phyloP scores from a whole-genome alignment of 2,888 invertebrate species.

The Pollenia griseotomentosa region DNA sequence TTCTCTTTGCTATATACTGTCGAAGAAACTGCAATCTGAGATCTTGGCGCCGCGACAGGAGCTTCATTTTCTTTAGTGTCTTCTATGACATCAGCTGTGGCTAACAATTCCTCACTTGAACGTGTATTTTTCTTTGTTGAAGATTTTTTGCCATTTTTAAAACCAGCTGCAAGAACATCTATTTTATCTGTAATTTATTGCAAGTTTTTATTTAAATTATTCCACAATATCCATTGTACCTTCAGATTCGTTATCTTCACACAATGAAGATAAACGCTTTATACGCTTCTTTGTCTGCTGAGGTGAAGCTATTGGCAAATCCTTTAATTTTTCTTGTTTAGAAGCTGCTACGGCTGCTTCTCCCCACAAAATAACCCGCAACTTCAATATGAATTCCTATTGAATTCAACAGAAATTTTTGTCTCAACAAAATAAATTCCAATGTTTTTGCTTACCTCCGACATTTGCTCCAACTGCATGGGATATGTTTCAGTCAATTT shows the following conservation, averaged over 20 bases:
- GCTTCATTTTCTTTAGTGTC: neutral
- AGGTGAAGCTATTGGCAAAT: constrained; percentile 76
- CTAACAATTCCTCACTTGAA: constrained; percentile 76
- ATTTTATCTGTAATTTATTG: constrained; percentile 18
- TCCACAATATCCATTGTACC: constrained; percentile 47
- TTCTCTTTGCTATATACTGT: neutral
- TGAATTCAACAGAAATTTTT: constrained; percentile 2
- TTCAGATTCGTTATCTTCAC: constrained; percentile 77
- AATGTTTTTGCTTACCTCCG: constrained; percentile 72
- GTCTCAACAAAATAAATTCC: neutral
- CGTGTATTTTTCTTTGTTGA: constrained; percentile 72
- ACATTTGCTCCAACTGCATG: constrained; percentile 71
- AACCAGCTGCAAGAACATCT: neutral
- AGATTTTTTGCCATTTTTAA: neutral
- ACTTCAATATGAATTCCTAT: constrained; percentile 73
- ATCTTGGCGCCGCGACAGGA: constrained; percentile 46
- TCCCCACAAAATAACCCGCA: constrained; percentile 62
- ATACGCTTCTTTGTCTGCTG: constrained; percentile 81
- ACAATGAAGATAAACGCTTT: constrained; percentile 78
- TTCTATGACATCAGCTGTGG: constrained; percentile 64
- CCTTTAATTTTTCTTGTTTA: constrained; percentile 50
- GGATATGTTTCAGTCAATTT: constrained; percentile 68
- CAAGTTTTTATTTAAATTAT: neutral
- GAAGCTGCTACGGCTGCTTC: constrained; percentile 39
- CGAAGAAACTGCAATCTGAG: no score